Evolutionary conservation across 2,113 vertebrate species (phyloP), one percentile per base, ranked within the genome.

Genomic region (Oostethus manadensis): DNA sequence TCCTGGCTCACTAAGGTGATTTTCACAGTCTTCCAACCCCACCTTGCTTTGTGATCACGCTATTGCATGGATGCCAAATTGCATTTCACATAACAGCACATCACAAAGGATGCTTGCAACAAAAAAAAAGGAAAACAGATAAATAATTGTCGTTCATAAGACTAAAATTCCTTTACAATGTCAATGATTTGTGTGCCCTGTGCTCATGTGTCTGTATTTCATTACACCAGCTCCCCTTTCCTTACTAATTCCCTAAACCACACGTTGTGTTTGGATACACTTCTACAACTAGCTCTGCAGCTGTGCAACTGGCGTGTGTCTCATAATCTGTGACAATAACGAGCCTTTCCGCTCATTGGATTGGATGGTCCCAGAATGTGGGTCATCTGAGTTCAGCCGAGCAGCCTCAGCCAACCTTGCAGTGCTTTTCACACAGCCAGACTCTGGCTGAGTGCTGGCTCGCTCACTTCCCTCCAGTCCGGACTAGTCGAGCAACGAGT

Each of bases 311-410:
- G 72, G 62, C 73, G 56, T 64, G 63, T 49, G 47, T 73, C 61
- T 61, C 59, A 68, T 77, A 74, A 78, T 85, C 76, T 82, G 60
- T 58, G 68, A 64, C 70, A 77, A 79, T 78, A 81, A 73, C 64
- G 66, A 48, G 56, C 80, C 58, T 65, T 83, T 74, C 64, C 57
- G 68, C 65, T 63, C 69, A 66, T 74, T 77, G 48, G 59, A 87
- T 84, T 82, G 78, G 80, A 71, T 70, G 68, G 76, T 65, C 76
- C 72, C 76, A 89, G 82, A 92, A 87, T 87, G 74, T 73, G 75
- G 84, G 86, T 90, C 89, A 87, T 81, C 82, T 84, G 84, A 92
- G 93, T 92, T 88, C 89, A 91, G 71, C 66, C 6, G 58, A 79
- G 76, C 77, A 79, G 64, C 78, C 72, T 79, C 73, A 87, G 82